Base-by-base conservation (phyloP, 2,113 vertebrate species). In the Phylloscopus whistleri region DNA sequence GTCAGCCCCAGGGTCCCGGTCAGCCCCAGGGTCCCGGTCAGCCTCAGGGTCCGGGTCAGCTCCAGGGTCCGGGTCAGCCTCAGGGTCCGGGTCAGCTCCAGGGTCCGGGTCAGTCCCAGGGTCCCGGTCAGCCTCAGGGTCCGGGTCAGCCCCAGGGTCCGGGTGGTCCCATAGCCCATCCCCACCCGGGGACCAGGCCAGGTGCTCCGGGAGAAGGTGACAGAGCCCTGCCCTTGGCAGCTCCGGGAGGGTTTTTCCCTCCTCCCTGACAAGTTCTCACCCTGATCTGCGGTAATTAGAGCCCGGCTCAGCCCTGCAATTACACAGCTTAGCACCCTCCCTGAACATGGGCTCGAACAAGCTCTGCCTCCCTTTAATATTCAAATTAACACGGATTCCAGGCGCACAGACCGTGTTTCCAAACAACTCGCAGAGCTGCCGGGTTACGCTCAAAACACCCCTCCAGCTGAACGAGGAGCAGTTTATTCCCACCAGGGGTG, bases 291-390 rank as follows among this genome's bases (percentile, higher is more conserved):
- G 35, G 41, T 48, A 91, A 93, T 95, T 63, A 94, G 81, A 89
- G 69, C 55, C 68, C 17, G 81, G 73, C 91, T 88, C 92, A 92
- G 84, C 84, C 66, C 87, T 66, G 93, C 66, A 87, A 91, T 81
- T 75, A 87, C 84, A 20, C 30, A 35, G 73, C 62, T 81, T 41
- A 72, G 49, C 84, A 59, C 46, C 84, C 79, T 80, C 81, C 91
- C 90, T 5, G 0, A 78, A 7, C 84, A 62, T 3, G 73, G 63
- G 4, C 74, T 87, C 86, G 14, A 81, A 66, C 82, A 24, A 33
- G 80, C 73, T 91, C 86, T 93, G 89, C 83, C 72, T 81, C 58
- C 16, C 56, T 80, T 62, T 46, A 75, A 44, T 78, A 96, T 86
- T 81, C 91, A 87, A 62, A 94, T 84, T 52, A 86, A 70, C 30